phyloP scores from a whole-genome alignment of 2,888 invertebrate species.

The Euclidia mi region DNA sequence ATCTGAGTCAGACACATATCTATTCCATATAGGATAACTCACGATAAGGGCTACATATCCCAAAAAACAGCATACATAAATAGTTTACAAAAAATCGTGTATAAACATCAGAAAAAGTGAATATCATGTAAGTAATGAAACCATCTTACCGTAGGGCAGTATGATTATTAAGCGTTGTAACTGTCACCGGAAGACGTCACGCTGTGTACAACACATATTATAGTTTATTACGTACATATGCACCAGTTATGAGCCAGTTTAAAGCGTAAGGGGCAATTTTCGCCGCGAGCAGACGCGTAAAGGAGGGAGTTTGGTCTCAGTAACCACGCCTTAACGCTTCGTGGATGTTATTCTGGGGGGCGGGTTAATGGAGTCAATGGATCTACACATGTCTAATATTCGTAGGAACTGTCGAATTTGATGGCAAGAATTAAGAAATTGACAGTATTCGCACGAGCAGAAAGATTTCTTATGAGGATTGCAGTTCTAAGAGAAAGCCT shows the following conservation, averaged over 20 bases:
- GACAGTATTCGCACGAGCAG: too few species aligned
- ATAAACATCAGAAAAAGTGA: constrained; percentile 11
- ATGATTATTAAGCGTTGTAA: constrained; percentile 53
- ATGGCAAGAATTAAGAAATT: background rate
- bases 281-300: constrained; percentile 75
- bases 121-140: constrained; percentile 29
- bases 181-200: constrained; percentile 80
- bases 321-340: constrained; percentile 82
- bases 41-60: too few species aligned
- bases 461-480: too few species aligned
- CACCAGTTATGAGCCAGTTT: constrained; percentile 77
- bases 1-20: too few species aligned
- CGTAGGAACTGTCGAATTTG: constrained; percentile 8
- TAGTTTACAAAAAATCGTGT: too few species aligned
- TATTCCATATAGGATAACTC: too few species aligned
- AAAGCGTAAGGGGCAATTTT: constrained; percentile 81
- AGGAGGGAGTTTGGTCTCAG: constrained; percentile 76
- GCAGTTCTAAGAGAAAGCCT: too few species aligned
- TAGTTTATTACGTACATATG: constrained; percentile 79
- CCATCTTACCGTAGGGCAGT: constrained; percentile 31
- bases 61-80: too few species aligned
- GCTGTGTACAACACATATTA: constrained; percentile 74
- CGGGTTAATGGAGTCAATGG: constrained; percentile 57
- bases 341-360: constrained; percentile 62
- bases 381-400: constrained; percentile 40